These are phyloP conservation scores for Coreoperca whiteheadi DNA, from an alignment of 2,113 vertebrate species.

Conservation along the genomic window DNA sequence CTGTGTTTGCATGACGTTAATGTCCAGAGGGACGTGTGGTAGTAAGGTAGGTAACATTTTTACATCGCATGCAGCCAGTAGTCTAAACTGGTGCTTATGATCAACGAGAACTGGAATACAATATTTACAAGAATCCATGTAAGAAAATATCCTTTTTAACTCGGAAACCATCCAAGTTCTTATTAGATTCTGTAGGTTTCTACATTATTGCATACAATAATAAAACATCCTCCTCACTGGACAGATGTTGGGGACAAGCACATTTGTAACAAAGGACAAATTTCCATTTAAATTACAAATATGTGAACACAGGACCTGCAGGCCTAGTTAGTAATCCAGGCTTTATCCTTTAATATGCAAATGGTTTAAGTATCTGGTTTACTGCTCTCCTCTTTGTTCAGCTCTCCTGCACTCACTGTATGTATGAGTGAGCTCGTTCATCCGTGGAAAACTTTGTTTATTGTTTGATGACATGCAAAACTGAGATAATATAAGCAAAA, in stretches of 20 bases:
- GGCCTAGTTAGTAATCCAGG: slow-evolving; percentile 40
- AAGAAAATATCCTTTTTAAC: neutral
- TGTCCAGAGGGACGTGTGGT: neutral
- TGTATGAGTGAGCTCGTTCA: slow-evolving; percentile 4
- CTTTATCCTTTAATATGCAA: slow-evolving; percentile 57
- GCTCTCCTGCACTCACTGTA: slow-evolving; percentile 14
- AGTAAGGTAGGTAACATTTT: neutral
- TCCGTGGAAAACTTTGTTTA: neutral
- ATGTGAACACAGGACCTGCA: slow-evolving; percentile 19
- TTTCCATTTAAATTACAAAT: slow-evolving; percentile 45
- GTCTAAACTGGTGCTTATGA: neutral
- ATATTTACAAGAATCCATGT: neutral
- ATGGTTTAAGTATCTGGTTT: slow-evolving; percentile 25
- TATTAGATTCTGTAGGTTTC: neutral
- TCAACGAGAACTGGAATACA: neutral
- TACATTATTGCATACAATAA: neutral
- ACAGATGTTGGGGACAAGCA: slow-evolving; percentile 4
- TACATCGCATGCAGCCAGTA: neutral
- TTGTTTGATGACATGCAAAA: slow-evolving; percentile 25
- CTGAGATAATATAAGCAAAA: neutral
- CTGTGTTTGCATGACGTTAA: slow-evolving; percentile 20
- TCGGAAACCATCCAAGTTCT: neutral
- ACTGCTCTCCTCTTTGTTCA: slow-evolving; percentile 29
- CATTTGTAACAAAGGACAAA: neutral
- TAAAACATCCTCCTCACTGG: neutral